phyloP scores from a whole-genome alignment of 2,797 vertebrate species.

The Thaleichthys pacificus region DNA sequence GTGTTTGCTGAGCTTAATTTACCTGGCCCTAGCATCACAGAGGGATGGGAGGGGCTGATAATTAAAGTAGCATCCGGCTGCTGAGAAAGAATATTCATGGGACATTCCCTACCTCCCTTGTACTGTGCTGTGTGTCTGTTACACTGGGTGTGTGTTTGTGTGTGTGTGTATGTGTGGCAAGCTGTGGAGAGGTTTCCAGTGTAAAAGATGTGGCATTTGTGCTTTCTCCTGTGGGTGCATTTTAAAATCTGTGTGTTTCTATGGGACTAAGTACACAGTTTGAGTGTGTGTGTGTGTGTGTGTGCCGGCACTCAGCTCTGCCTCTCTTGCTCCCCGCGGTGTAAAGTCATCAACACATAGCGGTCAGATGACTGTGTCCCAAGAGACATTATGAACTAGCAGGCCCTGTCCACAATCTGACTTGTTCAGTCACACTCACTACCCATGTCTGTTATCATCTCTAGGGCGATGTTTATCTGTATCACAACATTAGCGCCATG shows the following conservation, averaged over 20 bases:
- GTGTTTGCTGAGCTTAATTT: constrained; percentile 67
- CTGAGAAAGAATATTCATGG: constrained; percentile 67
- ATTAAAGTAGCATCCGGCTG: constrained; percentile 68
- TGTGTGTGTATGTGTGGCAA: constrained; percentile 8
- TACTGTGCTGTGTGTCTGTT: constrained; percentile 8
- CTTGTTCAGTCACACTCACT: background rate
- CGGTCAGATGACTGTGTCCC: background rate
- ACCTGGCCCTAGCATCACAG: constrained; percentile 58
- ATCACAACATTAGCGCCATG: background rate
- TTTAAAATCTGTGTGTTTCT: constrained; percentile 4
- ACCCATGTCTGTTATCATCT: background rate
- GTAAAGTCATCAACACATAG: constrained; percentile 13
- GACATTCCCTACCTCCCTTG: constrained; percentile 54
- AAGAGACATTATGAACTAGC: constrained; percentile 1
- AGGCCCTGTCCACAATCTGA: background rate
- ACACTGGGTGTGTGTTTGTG: constrained; percentile 25
- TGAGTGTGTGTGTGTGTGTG: constrained; percentile 6
- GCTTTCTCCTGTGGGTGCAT: constrained; percentile 7
- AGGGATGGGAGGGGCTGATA: constrained; percentile 58
- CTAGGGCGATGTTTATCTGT: background rate
- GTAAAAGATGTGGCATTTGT: background rate
- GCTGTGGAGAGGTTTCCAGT: too few species aligned
- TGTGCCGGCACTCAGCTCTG: background rate
- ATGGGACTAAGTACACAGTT: constrained; percentile 12
- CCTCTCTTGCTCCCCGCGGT: background rate